Evolutionary conservation across 2,797 vertebrate species (phyloP).

Genomic region (Loris lydekkerianus): DNA sequence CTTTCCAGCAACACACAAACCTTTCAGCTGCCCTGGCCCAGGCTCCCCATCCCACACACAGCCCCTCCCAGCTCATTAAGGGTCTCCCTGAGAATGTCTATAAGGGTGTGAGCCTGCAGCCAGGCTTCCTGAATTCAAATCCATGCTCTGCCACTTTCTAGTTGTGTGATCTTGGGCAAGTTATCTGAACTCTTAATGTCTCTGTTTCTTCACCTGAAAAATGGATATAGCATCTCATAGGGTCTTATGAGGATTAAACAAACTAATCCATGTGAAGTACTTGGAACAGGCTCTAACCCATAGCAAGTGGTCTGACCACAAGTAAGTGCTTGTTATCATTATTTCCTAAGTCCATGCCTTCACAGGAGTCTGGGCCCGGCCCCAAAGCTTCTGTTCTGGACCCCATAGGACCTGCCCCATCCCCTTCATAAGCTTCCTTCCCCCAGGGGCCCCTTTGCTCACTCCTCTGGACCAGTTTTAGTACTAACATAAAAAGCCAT

Average conservation of each 20-base stretch:
- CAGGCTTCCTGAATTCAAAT: neutral
- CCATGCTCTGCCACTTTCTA: neutral
- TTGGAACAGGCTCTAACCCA: neutral
- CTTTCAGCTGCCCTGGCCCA: neutral
- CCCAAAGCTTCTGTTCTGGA: neutral
- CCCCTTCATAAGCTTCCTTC: neutral
- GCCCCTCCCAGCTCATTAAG: neutral
- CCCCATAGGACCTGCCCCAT: neutral
- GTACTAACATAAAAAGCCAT: neutral
- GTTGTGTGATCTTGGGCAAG: neutral
- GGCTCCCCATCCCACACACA: too few relatives aligned
- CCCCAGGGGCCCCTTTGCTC: neutral
- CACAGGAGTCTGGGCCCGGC: neutral
- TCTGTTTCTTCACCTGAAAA: slow-evolving; percentile 52
- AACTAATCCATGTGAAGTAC: neutral
- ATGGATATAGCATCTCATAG: neutral
- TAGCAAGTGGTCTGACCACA: neutral
- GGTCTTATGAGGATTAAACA: neutral
- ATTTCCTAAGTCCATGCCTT: neutral
- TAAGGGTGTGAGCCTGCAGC: neutral
- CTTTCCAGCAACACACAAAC: neutral
- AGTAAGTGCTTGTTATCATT: neutral
- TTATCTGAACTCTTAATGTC: neutral
- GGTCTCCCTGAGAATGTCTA: neutral
- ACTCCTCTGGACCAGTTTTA: neutral